Percentiles rank a stretch among this genome's conserved stretches.
Evolutionary conservation across 1,140 invertebrate species (phyloP).

Genomic region (Tetramorium parvispinum): DNA sequence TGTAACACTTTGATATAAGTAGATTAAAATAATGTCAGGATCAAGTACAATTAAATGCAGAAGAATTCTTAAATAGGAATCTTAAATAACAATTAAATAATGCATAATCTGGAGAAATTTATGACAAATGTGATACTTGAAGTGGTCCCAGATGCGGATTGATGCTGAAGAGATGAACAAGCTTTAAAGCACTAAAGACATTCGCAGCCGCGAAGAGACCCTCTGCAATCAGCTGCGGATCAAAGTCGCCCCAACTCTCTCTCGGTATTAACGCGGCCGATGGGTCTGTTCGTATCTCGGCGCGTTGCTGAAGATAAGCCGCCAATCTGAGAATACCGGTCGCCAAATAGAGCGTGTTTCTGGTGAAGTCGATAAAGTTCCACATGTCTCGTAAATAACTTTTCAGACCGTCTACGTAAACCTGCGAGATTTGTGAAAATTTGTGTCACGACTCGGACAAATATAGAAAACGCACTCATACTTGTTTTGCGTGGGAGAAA

Average conservation of each 20-base stretch:
- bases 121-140: conserved; percentile 70
- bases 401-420: conserved; percentile 93
- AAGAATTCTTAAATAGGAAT: background rate
- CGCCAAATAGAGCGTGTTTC: conserved; percentile 93
- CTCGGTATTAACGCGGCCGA: conserved; percentile 90
- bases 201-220: conserved; percentile 98
- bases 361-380: conserved; percentile 98
- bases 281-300: conserved; percentile 89
- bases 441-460: background rate
- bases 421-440: conserved; percentile 76
- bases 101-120: background rate
- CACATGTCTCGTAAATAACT: conserved; percentile 96
- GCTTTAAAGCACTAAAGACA: conserved; percentile 93
- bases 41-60: background rate
- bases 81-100: background rate
- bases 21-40: background rate
- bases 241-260: conserved; percentile 96
- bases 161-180: conserved; percentile 96
- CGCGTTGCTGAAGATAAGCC: conserved; percentile 91
- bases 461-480: background rate
- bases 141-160: conserved; percentile 96
- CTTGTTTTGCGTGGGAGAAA: too few relatives aligned
- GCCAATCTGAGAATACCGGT: conserved; percentile 91
- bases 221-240: conserved; percentile 97
- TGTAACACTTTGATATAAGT: background rate